phyloP scores from a whole-genome alignment of 2,113 vertebrate species.

The Burhinus oedicnemus region DNA sequence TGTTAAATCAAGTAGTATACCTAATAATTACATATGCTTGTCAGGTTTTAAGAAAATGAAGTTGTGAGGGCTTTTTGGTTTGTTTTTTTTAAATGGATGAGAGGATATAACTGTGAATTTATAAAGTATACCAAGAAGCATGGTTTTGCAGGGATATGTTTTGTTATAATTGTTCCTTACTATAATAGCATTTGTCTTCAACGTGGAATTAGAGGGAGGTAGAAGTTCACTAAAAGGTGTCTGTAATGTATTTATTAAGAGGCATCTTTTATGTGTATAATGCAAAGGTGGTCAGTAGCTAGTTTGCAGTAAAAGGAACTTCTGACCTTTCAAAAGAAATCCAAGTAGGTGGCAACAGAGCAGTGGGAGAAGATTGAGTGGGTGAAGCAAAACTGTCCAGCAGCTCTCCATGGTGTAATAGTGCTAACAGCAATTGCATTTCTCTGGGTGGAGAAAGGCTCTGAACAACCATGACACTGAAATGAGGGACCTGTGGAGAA shows the following conservation, averaged over 20 bases:
- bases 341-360: not conserved
- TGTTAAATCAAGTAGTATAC: not conserved
- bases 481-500: not conserved
- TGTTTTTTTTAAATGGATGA: not conserved
- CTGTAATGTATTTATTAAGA: not conserved
- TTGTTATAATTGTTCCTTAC: not conserved
- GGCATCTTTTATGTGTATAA: not conserved
- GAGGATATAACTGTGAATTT: not conserved
- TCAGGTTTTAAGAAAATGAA: not conserved
- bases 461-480: not conserved
- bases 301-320: not conserved
- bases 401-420: not conserved
- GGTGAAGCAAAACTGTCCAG: not conserved
- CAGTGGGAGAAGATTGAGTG: not conserved
- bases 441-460: not conserved
- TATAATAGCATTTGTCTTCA: not conserved
- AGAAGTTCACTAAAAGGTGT: not conserved
- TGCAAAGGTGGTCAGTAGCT: not conserved
- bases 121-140: not conserved
- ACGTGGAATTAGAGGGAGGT: not conserved
- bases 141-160: not conserved
- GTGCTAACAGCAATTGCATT: not conserved
- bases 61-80: not conserved
- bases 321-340: not conserved
- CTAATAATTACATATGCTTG: not conserved